Evolutionary conservation across 2,113 vertebrate genomes (phyloP), one percentile per base, ranked within the genome.

Genomic region (Dipodomys spectabilis): DNA sequence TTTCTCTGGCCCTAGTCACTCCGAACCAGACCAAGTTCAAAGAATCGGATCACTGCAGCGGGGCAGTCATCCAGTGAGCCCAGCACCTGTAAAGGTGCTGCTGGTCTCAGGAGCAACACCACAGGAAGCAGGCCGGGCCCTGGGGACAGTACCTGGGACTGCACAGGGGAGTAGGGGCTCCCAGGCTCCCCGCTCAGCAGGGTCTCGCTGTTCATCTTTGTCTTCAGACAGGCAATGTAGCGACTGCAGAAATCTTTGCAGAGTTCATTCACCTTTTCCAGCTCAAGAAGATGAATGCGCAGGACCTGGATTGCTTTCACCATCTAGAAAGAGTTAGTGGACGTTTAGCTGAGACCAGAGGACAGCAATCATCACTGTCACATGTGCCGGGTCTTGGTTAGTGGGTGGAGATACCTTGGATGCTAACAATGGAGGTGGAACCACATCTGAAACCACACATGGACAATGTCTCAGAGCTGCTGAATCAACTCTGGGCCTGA

Each of bases 181-280:
- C 98, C 98, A 5, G 98, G 98, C 27, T 99, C 98, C 90, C 98
- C 98, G 35, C 98, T 99, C 95, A 99, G 94, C 15, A 99, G 96
- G n/a, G 98, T 99, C 97, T 99, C 99, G 80, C 99, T 99, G 97
- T 99, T 99, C 99, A 99, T 99, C 98, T 99, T 99, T 10, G 99
- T 99, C 97, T 99, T 99, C 65, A 99, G 98, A 96, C 99, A 99
- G 95, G 99, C 99, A 93, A 99, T 99, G 92, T 99, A 99, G 74
- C 99, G 99, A 95, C 99, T 99, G 93, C 99, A 99, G 98, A 99
- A 99, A 96, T 99, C 99, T 92, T 99, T 99, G 96, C 99, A 99
- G 83, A 99, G 98, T 78, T 99, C 99, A 77, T 99, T 99, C 71
- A 99, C 99, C 96, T 99, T 99, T 94, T 99, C 99, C 95, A 99